These are phyloP conservation scores for Cydia amplana DNA, from an alignment of 1,140 invertebrate species.

Conservation along the genomic window DNA sequence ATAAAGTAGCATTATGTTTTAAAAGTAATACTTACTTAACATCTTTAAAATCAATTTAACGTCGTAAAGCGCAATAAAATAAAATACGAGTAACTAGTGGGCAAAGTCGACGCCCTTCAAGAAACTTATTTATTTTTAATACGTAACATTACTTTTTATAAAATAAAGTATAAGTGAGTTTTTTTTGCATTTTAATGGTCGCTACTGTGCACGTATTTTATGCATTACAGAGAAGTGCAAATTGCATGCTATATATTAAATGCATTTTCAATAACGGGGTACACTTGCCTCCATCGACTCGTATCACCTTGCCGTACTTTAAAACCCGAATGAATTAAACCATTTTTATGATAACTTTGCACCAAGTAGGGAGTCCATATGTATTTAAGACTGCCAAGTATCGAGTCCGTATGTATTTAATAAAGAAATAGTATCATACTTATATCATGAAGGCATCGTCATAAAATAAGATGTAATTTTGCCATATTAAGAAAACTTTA, in stretches of 20 bases:
- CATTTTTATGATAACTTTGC: neutral
- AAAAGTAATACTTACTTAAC: too few species aligned
- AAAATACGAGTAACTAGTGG: neutral
- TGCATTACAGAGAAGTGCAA: constrained; percentile 16
- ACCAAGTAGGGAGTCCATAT: neutral
- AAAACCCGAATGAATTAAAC: neutral
- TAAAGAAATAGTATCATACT: neutral
- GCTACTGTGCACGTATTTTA: constrained; percentile 2
- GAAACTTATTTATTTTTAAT: neutral
- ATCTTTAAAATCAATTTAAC: too few species aligned
- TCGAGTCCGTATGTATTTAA: neutral
- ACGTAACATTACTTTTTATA: neutral
- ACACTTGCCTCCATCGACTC: neutral
- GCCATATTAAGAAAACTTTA: constrained; percentile 22
- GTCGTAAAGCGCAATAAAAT: neutral
- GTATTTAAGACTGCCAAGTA: constrained; percentile 14
- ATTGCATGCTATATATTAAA: neutral
- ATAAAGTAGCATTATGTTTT: too few species aligned
- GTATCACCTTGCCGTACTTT: neutral
- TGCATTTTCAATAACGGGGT: constrained; percentile 2
- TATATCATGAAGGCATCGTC: neutral
- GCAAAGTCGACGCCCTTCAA: neutral
- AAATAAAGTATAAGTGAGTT: neutral
- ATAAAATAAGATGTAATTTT: constrained; percentile 20
- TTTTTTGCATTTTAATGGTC: neutral